phyloP scores from a whole-genome alignment of 1,140 invertebrate species.

The Gerris buenoi region DNA sequence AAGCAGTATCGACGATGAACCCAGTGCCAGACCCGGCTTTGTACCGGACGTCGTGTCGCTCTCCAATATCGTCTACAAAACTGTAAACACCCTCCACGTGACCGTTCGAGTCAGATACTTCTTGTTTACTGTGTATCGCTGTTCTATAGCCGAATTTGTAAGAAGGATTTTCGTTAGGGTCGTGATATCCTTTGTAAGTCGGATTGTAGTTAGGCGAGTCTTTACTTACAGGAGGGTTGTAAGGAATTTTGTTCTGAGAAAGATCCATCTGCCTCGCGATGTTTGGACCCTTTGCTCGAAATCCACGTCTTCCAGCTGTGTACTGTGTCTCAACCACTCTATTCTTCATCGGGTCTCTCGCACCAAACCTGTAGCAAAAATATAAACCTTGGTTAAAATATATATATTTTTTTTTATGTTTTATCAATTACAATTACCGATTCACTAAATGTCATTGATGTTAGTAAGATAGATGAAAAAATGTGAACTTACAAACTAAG shows the following conservation, averaged over 20 bases:
- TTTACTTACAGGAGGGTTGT: constrained; percentile 22
- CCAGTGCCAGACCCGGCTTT: constrained; percentile 52
- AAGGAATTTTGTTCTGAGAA: constrained; percentile 40
- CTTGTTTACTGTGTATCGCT: constrained; percentile 43
- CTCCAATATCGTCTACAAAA: constrained; percentile 51
- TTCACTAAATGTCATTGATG: no score
- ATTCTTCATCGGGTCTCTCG: constrained; percentile 46
- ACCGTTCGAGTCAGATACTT: constrained; percentile 42
- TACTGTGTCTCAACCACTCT: constrained; percentile 47
- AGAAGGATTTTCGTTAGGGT: constrained; percentile 53
- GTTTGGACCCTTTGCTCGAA: constrained; percentile 48
- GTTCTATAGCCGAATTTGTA: constrained; percentile 50
- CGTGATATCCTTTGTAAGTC: constrained; percentile 46
- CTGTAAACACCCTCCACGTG: constrained; percentile 41
- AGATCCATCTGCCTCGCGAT: constrained; percentile 49
- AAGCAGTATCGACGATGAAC: constrained; percentile 50
- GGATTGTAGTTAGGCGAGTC: constrained; percentile 29
- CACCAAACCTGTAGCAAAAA: constrained; percentile 36
- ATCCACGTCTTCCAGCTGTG: constrained; percentile 54
- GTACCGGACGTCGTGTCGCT: constrained; percentile 52
- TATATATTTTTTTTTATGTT: no score
- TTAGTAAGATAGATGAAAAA: no score
- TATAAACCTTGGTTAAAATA: background rate
- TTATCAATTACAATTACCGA: no score
- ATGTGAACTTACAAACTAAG: no score